phyloP scores from a whole-genome alignment of 2,797 vertebrate genomes.

The Argentina silus region DNA sequence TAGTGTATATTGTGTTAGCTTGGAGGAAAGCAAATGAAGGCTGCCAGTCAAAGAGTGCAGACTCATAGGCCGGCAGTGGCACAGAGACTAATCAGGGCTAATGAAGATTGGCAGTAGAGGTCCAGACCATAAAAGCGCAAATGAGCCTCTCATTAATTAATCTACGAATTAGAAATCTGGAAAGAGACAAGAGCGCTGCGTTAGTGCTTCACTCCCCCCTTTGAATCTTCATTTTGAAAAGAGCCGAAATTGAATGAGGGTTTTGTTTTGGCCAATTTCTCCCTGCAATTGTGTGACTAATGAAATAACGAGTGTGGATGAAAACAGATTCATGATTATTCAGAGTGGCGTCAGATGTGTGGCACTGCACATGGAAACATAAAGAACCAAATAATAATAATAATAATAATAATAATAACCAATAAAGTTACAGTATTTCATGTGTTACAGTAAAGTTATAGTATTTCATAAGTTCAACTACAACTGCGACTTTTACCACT shows the following conservation, averaged over 20 bases:
- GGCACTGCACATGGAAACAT: background rate
- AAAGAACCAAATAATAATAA: background rate
- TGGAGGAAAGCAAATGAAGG: too few species aligned
- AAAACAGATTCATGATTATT: slow-evolving; percentile 29
- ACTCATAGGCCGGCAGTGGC: slow-evolving; percentile 29
- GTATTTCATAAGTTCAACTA: too few species aligned
- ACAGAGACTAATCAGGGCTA: slow-evolving; percentile 82
- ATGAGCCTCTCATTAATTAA: slow-evolving; percentile 82
- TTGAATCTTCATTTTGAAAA: slow-evolving; percentile 36
- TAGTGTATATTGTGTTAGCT: too few species aligned
- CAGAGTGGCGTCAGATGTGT: slow-evolving; percentile 1
- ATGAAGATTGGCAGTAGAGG: slow-evolving; percentile 83
- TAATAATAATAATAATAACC: too few species aligned
- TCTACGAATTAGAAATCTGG: slow-evolving; percentile 84
- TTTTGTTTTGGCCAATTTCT: background rate
- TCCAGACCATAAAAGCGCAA: slow-evolving; percentile 77
- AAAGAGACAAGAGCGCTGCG: slow-evolving; percentile 70
- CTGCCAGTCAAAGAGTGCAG: background rate
- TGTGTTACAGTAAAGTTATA: too few species aligned
- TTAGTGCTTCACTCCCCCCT: slow-evolving; percentile 20
- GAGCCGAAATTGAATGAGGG: background rate
- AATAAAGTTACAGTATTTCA: too few species aligned
- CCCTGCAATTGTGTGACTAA: slow-evolving; percentile 3
- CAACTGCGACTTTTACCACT: too few species aligned
- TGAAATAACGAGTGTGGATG: slow-evolving; percentile 15